Evolutionary conservation across 2,113 vertebrate genomes (phyloP).

Genomic region (Amblyopsis rosae): DNA sequence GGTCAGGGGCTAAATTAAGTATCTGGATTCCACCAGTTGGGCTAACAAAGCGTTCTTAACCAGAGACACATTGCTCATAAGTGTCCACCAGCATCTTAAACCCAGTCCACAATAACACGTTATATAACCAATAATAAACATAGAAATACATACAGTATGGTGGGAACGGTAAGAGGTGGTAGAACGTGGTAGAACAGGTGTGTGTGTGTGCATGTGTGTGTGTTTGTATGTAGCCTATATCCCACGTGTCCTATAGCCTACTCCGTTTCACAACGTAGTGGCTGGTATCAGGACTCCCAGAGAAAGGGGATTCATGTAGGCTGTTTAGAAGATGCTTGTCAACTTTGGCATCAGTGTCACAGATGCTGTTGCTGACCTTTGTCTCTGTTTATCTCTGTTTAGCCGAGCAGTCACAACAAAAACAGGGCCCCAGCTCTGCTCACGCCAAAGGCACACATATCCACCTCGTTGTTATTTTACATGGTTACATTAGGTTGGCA

Average conservation of each 20-base stretch:
- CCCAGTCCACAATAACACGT: slow-evolving; percentile 51
- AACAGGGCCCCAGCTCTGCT: slow-evolving; percentile 12
- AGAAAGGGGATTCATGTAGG: slow-evolving; percentile 62
- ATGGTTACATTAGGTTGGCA: too few relatives aligned
- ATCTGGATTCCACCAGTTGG: slow-evolving; percentile 57
- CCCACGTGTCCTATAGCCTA: slow-evolving; percentile 36
- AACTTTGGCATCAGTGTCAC: slow-evolving; percentile 51
- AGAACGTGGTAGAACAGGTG: background rate
- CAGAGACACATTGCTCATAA: slow-evolving; percentile 59
- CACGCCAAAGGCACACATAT: background rate
- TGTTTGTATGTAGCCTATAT: background rate
- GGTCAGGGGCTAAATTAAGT: slow-evolving; percentile 69
- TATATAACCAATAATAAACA: slow-evolving; percentile 8
- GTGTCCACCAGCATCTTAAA: slow-evolving; percentile 53
- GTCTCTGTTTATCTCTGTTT: slow-evolving; percentile 11
- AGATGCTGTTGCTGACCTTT: slow-evolving; percentile 22
- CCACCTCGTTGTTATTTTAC: background rate
- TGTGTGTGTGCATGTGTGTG: slow-evolving; percentile 7
- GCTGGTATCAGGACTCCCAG: slow-evolving; percentile 61
- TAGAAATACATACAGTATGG: slow-evolving; percentile 39
- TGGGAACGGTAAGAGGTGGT: slow-evolving; percentile 10
- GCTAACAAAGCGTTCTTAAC: slow-evolving; percentile 48
- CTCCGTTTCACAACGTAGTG: slow-evolving; percentile 54
- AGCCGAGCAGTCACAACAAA: slow-evolving; percentile 17
- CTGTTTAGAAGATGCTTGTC: slow-evolving; percentile 49